Evolutionary conservation across 2,888 invertebrate genomes (phyloP).

Genomic region (Caenorhabditis auriculariae): DNA sequence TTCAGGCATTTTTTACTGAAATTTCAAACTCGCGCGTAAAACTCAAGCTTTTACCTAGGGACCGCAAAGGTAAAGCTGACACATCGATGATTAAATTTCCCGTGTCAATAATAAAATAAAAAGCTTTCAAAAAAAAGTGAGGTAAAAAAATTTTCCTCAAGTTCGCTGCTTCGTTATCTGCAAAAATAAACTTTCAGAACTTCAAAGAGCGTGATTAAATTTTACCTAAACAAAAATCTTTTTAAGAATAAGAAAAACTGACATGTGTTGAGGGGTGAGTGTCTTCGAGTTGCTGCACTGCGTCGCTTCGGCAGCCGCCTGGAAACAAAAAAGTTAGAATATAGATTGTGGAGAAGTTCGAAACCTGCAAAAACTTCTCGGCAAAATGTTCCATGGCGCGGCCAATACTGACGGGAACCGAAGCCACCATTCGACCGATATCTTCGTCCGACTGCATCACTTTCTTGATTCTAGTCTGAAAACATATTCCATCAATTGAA

Average conservation of each 20-base stretch:
- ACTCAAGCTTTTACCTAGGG: too few species aligned
- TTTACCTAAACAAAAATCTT: not conserved
- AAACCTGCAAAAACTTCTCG: constrained; percentile 54
- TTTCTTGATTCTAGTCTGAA: constrained; percentile 83
- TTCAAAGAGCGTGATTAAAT: not conserved
- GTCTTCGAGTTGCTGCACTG: constrained; percentile 43
- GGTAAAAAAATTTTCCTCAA: too few species aligned
- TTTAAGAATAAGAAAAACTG: constrained; percentile 8
- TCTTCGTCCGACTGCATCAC: constrained; percentile 99
- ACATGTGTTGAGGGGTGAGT: constrained; percentile 59
- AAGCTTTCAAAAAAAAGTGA: too few species aligned
- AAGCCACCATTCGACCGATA: constrained; percentile 97
- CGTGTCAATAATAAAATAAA: too few species aligned
- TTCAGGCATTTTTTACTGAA: not conserved
- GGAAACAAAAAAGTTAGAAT: not conserved
- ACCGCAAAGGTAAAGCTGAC: too few species aligned
- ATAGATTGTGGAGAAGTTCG: not conserved
- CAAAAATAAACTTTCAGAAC: too few species aligned
- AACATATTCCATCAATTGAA: too few species aligned
- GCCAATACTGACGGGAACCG: constrained; percentile 91
- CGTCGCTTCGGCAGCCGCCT: constrained; percentile 34
- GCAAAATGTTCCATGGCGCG: constrained; percentile 63
- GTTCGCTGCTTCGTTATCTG: too few species aligned
- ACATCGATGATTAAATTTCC: too few species aligned
- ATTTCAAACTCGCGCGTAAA: too few species aligned